Evolutionary conservation across 2,888 invertebrate genomes (phyloP), one percentile per base, ranked within the genome.

Genomic region (Pachycephus smyrnensis): DNA sequence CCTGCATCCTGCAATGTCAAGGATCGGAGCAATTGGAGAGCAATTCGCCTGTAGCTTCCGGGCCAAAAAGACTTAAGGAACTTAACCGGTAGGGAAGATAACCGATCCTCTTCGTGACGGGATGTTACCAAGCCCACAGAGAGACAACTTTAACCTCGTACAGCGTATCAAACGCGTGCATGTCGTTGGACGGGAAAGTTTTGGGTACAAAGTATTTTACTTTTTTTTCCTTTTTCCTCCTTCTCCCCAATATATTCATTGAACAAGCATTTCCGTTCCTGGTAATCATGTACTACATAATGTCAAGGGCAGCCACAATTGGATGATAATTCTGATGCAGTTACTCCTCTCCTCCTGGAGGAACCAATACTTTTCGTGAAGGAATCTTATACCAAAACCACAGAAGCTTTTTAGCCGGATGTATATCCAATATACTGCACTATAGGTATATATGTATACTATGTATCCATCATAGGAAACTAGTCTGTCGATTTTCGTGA

Each of bases 1-100:
- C 87, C 83, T 82, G 83, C 86, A 85, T 86, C 74, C 74, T 74
- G 74, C 74, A 36, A 33, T 74, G 74, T 74, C 74, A 74, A 74
- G 74, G 37, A 33, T 74, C 74, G 36, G 74, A 71, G 11, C 74
- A 74, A 74, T 74, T 74, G 36, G n/a, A 30, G 74, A 32, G 74
- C 35, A 35, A 74, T 36, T 36, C 36, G 30, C 74, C 36, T 36
- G 33, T 23, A 33, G 31, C 74, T 74, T 74, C 85, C 85, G 79
- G 80, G 74, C 80, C 69, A 74, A 76, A 74, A 77, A 78, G 12
- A 30, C 74, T 74, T 11, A 36, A 36, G 74, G 55, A 55, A 55
- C 55, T 55, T 55, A 55, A 55, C 23, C 23, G 15, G 2, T 23
- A 55, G 55, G 55, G 23, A 55, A 55, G 55, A 55, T 55, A 55